Conservation (phyloP, 2,888 invertebrate genomes). For the Lingula anatina region DNA sequence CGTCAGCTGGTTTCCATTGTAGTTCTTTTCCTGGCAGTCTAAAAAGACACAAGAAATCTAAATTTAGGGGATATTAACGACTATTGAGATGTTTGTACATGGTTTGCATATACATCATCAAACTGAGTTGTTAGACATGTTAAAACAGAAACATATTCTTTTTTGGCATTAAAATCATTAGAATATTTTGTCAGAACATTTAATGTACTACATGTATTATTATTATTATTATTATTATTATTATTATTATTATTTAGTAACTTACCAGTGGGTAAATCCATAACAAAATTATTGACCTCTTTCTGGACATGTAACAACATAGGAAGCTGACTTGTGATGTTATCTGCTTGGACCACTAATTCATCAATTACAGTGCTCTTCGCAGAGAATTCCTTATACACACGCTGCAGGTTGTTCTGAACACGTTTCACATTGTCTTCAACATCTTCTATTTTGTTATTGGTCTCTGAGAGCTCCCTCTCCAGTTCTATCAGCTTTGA, state of each 20-base stretch:
- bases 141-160: background rate
- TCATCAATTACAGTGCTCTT: too few relatives aligned
- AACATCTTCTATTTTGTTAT: too few relatives aligned
- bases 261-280: constrained; percentile 66
- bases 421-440: constrained; percentile 26
- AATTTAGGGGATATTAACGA: too few relatives aligned
- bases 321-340: constrained; percentile 18
- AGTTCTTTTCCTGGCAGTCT: constrained; percentile 65
- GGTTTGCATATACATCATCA: too few relatives aligned
- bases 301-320: constrained; percentile 53
- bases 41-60: too few relatives aligned
- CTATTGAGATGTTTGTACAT: too few relatives aligned
- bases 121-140: too few relatives aligned
- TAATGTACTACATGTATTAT: too few relatives aligned
- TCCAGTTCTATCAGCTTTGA: constrained; percentile 16
- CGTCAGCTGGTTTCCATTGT: constrained; percentile 18
- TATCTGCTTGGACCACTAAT: background rate
- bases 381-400: too few relatives aligned
- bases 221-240: too few relatives aligned
- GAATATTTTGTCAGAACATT: background rate
- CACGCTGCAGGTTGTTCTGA: constrained; percentile 22
- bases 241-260: constrained; percentile 1
- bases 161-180: background rate
- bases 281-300: constrained; percentile 73
- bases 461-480: constrained; percentile 13